A percentile compares a stretch with the other conserved stretches of the same genome.
Evolutionary conservation across 2,888 invertebrate genomes (phyloP).

Genomic region (Agrilus mali): DNA sequence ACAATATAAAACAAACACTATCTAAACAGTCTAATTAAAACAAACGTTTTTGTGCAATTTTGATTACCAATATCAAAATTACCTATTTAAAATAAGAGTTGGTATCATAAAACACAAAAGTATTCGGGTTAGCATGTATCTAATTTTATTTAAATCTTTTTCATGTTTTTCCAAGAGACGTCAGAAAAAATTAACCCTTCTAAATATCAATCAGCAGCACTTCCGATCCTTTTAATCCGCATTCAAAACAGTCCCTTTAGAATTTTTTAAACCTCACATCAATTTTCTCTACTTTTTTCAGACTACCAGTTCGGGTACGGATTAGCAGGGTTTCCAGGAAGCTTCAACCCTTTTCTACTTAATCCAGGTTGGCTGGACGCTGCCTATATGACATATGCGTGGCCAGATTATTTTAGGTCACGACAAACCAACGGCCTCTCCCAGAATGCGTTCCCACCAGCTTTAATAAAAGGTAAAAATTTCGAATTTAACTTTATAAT

Average conservation of each 20-base stretch:
- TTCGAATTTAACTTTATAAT: not conserved
- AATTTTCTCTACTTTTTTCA: slow-evolving; percentile 31
- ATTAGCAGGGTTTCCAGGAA: slow-evolving; percentile 46
- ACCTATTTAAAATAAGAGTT: no score
- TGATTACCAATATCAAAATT: no score
- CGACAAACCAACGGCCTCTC: slow-evolving; percentile 32
- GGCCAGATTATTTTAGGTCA: slow-evolving; percentile 56
- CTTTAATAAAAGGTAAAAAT: slow-evolving; percentile 49
- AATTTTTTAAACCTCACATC: slow-evolving; percentile 3
- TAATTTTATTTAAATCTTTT: no score
- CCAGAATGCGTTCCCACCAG: slow-evolving; percentile 32
- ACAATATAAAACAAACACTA: no score
- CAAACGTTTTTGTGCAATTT: no score
- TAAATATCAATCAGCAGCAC: no score
- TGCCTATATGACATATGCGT: slow-evolving; percentile 63
- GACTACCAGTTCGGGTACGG: slow-evolving; percentile 69
- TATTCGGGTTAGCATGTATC: no score
- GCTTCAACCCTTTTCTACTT: slow-evolving; percentile 65
- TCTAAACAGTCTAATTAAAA: no score
- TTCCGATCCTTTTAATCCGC: slow-evolving; percentile 1
- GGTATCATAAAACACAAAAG: no score
- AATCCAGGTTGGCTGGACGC: slow-evolving; percentile 79
- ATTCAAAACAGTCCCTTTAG: slow-evolving; percentile 3
- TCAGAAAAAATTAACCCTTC: no score
- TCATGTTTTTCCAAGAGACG: no score